Conservation (phyloP, 2,888 invertebrate species). For the Cactoblastis cactorum region DNA sequence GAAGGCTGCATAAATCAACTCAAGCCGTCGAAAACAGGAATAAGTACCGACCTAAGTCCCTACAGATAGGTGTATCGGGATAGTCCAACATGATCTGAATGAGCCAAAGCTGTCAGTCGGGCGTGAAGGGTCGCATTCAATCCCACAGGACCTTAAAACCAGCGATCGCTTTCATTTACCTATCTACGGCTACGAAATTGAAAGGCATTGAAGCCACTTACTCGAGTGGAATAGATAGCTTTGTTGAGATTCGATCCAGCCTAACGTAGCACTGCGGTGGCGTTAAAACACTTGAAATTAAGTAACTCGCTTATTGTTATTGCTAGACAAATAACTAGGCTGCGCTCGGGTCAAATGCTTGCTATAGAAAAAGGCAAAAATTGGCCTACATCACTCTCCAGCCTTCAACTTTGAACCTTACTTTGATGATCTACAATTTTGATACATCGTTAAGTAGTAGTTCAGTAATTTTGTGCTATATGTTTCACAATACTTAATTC, state of each 20-base stretch:
- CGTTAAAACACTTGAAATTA: not conserved
- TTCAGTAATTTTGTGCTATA: no score
- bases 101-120: constrained; percentile 47
- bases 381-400: no score
- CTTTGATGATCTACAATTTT: no score
- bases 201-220: constrained; percentile 63
- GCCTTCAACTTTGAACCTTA: no score
- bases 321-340: not conserved
- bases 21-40: constrained; percentile 47
- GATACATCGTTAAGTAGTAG: no score
- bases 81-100: constrained; percentile 67
- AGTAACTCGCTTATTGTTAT: not conserved
- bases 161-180: constrained; percentile 62
- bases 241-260: constrained; percentile 13
- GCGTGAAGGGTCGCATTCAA: constrained; percentile 53
- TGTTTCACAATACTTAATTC: no score
- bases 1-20: constrained; percentile 34
- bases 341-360: no score
- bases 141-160: constrained; percentile 58
- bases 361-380: no score
- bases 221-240: constrained; percentile 60
- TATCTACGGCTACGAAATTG: constrained; percentile 65
- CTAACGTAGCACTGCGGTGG: not conserved
- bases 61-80: constrained; percentile 51
- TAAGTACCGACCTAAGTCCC: constrained; percentile 44